Conservation (phyloP, 2,113 vertebrate genomes). For the Stercorarius parasiticus region DNA sequence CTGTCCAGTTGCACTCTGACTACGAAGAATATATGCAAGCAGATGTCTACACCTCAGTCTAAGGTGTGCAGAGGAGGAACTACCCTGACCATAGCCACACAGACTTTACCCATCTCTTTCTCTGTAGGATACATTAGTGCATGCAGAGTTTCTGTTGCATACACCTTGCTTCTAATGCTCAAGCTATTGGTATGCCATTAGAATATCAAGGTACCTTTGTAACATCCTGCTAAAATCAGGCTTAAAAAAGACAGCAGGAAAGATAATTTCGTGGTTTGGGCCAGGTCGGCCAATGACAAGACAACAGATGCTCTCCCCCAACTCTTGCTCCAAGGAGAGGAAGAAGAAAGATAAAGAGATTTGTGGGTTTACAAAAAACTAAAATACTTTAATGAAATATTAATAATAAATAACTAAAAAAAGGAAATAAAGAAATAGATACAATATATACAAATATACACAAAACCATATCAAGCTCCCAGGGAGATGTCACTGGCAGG, state of each 20-base stretch:
- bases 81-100: not conserved
- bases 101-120: not conserved
- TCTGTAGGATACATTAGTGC: not conserved
- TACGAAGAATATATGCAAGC: not conserved
- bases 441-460: no score
- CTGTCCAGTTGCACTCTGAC: not conserved
- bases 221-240: not conserved
- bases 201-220: not conserved
- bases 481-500: no score
- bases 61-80: not conserved
- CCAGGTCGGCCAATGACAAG: no score
- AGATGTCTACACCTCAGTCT: not conserved
- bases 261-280: not conserved
- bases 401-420: no score
- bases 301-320: no score
- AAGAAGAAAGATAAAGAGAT: no score
- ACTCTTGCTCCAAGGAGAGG: no score
- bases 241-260: not conserved
- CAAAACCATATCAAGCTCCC: no score
- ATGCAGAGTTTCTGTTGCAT: not conserved
- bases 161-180: not conserved
- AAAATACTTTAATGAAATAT: no score
- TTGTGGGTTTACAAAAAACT: no score
- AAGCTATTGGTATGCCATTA: not conserved
- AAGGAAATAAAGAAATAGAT: no score